Evolutionary conservation across 1,140 invertebrate species (phyloP).

Genomic region (Trypoxylus dichotomus): DNA sequence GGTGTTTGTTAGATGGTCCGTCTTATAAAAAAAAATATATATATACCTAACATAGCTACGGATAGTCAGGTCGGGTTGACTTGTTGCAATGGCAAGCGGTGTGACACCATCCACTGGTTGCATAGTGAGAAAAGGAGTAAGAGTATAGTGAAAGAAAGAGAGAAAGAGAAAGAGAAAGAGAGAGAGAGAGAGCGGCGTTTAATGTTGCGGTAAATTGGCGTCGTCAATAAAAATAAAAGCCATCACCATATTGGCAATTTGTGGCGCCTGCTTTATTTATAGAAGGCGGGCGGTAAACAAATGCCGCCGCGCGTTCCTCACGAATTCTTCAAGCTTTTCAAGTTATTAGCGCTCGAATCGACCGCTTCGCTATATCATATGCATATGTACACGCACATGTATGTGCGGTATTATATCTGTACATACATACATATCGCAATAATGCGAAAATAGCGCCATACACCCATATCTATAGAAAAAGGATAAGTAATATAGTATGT

Average conservation of each 20-base stretch:
- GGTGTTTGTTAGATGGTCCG: no score
- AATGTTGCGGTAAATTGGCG: conserved; percentile 1
- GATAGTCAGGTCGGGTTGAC: no score
- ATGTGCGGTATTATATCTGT: no score
- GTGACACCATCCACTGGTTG: no score
- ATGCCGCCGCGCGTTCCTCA: background rate
- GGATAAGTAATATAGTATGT: background rate
- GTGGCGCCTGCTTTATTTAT: conserved; percentile 5
- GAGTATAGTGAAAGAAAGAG: background rate
- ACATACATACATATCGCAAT: background rate
- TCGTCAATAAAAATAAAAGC: conserved; percentile 4
- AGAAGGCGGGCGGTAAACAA: background rate
- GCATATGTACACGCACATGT: background rate
- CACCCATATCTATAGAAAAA: background rate
- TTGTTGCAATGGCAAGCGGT: no score
- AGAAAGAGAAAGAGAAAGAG: background rate
- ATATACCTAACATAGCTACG: no score
- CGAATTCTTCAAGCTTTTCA: background rate
- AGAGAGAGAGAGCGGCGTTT: background rate
- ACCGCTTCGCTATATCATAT: background rate
- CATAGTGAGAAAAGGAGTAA: no score
- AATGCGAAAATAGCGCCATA: background rate
- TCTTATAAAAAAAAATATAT: no score
- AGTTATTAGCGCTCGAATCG: background rate
- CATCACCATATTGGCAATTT: background rate